Evolutionary conservation across 1,140 invertebrate species (phyloP), one percentile per base, ranked within the genome.

Genomic region (Cydia amplana): DNA sequence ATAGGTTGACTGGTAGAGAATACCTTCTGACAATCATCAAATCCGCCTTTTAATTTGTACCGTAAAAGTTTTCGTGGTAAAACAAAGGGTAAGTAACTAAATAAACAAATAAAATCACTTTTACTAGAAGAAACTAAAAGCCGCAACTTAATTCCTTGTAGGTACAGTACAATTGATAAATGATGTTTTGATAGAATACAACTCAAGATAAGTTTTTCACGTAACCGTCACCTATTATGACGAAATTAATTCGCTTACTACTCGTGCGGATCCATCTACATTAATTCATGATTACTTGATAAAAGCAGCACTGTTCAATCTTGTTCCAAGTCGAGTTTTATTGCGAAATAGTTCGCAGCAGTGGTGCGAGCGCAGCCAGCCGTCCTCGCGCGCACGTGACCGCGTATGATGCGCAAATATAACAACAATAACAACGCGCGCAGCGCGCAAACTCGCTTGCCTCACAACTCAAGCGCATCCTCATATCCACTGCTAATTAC

Each of bases 391-490:
- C 78, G 79, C 78, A 75, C 75, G 74, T 73, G 32, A 74, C 76
- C 67, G 65, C 72, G 67, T 49, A 18, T 70, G 65, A 36, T 60
- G 74, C 67, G 80, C 81, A 80, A 83, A 84, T 85, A 84, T 82
- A 83, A 86, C 82, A 85, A 85, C 83, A 87, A 86, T 83, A 85
- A 87, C 82, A 80, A 74, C 74, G 18, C 73, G 28, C 67, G 40
- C 28, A 76, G n/a, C 67, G 60, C 32, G 32, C 65, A 60, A 10
- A 18, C 55, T 60, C 55, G 55, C 55, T 60, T 60, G 55, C 55
- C 55, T 60, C 51, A 18, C 20, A n/a, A 23, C 55, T 23, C 18
- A n/a, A n/a, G 28, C 32, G 65, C 65, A 70, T 70, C 65, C 65
- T 70, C 65, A 70, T 36, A 70, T 70, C n/a, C 65, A 70, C 32